Percentiles rank a stretch among this genome's conserved stretches.
Evolutionary conservation across 2,797 vertebrate genomes (phyloP).

Genomic region (Halcyon smyrnensis): DNA sequence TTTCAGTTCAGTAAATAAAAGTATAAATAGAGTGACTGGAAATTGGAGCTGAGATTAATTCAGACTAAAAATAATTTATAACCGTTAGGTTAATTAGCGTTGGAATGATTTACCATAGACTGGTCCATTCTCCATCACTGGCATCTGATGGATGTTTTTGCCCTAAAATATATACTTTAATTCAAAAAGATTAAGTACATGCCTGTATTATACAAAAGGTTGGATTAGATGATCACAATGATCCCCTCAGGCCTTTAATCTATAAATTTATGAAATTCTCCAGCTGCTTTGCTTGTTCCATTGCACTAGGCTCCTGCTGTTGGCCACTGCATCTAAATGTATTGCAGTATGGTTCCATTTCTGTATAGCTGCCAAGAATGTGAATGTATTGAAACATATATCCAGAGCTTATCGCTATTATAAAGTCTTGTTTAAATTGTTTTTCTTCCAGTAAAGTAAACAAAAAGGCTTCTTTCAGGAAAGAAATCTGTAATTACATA

Average conservation of each 20-base stretch:
- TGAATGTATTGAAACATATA: not conserved
- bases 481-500: not conserved
- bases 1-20: conserved; percentile 23
- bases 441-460: not conserved
- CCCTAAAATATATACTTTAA: conserved; percentile 22
- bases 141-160: conserved; percentile 4
- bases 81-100: not conserved
- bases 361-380: not conserved
- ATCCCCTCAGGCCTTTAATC: conserved; percentile 24
- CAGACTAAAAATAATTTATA: conserved; percentile 24
- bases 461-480: not conserved
- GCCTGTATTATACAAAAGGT: conserved; percentile 14
- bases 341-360: not conserved
- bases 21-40: not conserved
- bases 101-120: not conserved
- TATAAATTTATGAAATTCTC: not conserved
- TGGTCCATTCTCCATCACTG: not conserved
- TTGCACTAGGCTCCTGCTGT: not conserved
- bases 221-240: not conserved
- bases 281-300: not conserved
- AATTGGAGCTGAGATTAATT: not conserved
- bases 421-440: not conserved
- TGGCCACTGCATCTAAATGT: not conserved
- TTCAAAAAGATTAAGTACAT: conserved; percentile 3
- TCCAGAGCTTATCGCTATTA: not conserved